Evolutionary conservation across 2,888 invertebrate genomes (phyloP).

Genomic region (Cephus runcator): DNA sequence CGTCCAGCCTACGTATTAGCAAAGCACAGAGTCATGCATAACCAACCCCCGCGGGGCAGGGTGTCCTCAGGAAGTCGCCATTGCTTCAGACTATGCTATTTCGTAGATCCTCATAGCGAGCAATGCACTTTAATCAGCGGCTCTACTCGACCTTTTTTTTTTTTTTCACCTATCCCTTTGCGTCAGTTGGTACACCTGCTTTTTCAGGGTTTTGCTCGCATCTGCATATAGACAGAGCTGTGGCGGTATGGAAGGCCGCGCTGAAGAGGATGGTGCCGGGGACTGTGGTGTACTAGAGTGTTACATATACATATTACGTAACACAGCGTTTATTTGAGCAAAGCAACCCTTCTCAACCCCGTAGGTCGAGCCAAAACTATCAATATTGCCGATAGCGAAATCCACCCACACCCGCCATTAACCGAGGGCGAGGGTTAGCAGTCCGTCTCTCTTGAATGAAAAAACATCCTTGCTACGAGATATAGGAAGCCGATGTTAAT

Average conservation of each 20-base stretch:
- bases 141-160: background rate
- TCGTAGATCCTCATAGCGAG: background rate
- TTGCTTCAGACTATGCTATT: background rate
- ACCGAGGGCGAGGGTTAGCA: background rate
- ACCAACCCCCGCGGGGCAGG: background rate
- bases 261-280: background rate
- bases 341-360: conserved; percentile 13
- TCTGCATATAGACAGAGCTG: no score
- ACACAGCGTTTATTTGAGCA: background rate
- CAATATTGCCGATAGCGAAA: conserved; percentile 29
- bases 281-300: background rate
- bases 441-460: background rate
- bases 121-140: conserved; percentile 2
- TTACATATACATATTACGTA: background rate
- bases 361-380: conserved; percentile 20
- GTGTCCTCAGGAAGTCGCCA: background rate
- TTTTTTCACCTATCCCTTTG: background rate
- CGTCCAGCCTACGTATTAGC: background rate
- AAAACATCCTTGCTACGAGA: background rate
- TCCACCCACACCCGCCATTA: conserved; percentile 4
- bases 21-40: background rate
- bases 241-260: no score
- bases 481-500: background rate
- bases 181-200: background rate
- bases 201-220: background rate